A percentile compares a stretch with the other conserved stretches of the same genome.
Evolutionary conservation across 2,888 invertebrate species (phyloP).

Genomic region (Sphecodes monilicornis): DNA sequence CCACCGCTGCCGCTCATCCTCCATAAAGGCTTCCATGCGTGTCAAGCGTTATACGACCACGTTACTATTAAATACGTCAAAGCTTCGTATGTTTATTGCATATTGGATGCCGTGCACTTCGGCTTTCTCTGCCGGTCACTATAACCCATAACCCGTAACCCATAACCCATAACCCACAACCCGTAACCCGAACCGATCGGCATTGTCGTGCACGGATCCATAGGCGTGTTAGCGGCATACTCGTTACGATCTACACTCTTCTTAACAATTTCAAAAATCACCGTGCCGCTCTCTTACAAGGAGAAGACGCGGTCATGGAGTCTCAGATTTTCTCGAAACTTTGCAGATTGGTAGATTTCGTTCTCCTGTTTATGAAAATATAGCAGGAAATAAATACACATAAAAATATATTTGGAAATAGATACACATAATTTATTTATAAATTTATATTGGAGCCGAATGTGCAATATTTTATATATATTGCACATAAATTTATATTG

Average conservation of each 20-base stretch:
- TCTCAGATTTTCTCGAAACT: no score
- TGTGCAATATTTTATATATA: no score
- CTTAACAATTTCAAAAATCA: neutral
- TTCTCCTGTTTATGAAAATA: no score
- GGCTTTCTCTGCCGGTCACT: slow-evolving; percentile 65
- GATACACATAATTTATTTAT: no score
- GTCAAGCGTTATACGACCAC: slow-evolving; percentile 83
- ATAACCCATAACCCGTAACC: slow-evolving; percentile 57
- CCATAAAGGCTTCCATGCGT: slow-evolving; percentile 82
- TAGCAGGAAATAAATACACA: no score
- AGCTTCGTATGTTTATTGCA: slow-evolving; percentile 83
- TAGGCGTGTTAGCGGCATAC: neutral
- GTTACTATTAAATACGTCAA: slow-evolving; percentile 84
- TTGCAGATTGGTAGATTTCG: no score
- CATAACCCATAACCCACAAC: slow-evolving; percentile 69
- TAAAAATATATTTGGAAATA: no score
- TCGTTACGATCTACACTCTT: neutral
- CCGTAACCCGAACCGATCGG: slow-evolving; percentile 69
- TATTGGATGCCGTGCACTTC: slow-evolving; percentile 81
- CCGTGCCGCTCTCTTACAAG: neutral
- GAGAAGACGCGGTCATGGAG: no score
- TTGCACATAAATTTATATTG: no score
- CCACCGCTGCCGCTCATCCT: slow-evolving; percentile 69
- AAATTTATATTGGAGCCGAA: no score
- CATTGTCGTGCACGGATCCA: slow-evolving; percentile 57